Conservation (phyloP, 2,888 invertebrate genomes). For the Anaspis maculata region DNA sequence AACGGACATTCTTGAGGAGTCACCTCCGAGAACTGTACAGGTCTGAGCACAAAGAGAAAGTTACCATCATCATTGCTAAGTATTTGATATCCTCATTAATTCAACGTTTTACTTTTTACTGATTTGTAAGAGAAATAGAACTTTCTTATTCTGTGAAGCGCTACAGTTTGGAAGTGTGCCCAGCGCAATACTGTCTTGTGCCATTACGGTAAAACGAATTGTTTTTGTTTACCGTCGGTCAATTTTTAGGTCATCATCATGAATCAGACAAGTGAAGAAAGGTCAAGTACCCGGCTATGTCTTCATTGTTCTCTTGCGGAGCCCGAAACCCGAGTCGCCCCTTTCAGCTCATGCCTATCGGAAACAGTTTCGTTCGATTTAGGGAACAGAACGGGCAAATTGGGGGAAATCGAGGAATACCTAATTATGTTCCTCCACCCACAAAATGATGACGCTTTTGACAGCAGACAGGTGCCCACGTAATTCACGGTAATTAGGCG, state of each 20-base stretch:
- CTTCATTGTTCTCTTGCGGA: no score
- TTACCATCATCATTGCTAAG: slow-evolving; percentile 8
- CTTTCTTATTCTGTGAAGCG: slow-evolving; percentile 5
- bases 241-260: not conserved
- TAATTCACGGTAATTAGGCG: not conserved
- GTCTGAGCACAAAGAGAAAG: slow-evolving; percentile 10
- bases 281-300: not conserved
- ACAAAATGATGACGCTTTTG: no score
- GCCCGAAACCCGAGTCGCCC: no score
- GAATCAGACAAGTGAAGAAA: slow-evolving; percentile 2
- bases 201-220: not conserved
- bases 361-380: no score
- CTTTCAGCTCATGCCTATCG: no score
- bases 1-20: not conserved
- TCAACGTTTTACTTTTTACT: slow-evolving; percentile 9
- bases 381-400: not conserved
- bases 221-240: not conserved
- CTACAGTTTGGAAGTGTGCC: not conserved
- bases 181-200: not conserved
- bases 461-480: no score
- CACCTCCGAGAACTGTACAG: slow-evolving; percentile 2
- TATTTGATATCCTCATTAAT: slow-evolving; percentile 9
- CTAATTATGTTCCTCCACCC: no score
- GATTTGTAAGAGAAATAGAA: slow-evolving; percentile 6
- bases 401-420: not conserved